These are phyloP conservation scores for Callaeas wilsoni DNA, from an alignment of 2,113 vertebrate genomes.

Conservation along the genomic window DNA sequence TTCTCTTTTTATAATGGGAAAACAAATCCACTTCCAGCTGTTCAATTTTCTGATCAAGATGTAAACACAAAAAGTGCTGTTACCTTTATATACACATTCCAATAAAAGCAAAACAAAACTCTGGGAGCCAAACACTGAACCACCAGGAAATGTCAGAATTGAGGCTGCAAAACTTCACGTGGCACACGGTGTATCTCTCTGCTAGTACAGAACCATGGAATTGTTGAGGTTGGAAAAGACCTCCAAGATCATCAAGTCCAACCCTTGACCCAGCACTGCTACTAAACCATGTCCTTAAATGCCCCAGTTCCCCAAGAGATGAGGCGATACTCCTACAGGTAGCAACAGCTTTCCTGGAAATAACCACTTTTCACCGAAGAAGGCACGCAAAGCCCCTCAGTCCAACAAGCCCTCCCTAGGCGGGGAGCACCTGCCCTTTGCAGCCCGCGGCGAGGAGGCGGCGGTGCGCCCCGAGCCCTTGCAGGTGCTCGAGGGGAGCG, in stretches of 20 bases:
- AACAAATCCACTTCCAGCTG: neutral
- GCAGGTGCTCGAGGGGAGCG: neutral
- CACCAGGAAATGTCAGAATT: fast-evolving
- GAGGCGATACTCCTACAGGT: neutral
- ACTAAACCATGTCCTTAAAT: neutral
- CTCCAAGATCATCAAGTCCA: neutral
- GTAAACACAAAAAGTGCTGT: neutral
- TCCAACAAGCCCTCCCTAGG: fast-evolving
- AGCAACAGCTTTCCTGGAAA: neutral
- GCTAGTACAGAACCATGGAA: fast-evolving
- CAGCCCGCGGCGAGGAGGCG: neutral
- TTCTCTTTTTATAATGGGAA: neutral
- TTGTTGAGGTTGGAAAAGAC: neutral
- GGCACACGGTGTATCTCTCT: fast-evolving
- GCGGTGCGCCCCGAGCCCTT: neutral
- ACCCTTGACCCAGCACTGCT: neutral
- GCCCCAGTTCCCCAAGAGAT: too few relatives aligned
- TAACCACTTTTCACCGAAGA: neutral
- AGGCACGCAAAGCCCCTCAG: fast-evolving
- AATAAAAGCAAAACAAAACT: neutral
- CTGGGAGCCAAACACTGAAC: neutral
- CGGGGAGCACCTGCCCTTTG: neutral
- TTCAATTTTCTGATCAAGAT: neutral
- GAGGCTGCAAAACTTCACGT: neutral
- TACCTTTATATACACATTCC: neutral